Conservation (phyloP, 1,140 invertebrate genomes). For the Pseudomyrmex flavicornis region DNA sequence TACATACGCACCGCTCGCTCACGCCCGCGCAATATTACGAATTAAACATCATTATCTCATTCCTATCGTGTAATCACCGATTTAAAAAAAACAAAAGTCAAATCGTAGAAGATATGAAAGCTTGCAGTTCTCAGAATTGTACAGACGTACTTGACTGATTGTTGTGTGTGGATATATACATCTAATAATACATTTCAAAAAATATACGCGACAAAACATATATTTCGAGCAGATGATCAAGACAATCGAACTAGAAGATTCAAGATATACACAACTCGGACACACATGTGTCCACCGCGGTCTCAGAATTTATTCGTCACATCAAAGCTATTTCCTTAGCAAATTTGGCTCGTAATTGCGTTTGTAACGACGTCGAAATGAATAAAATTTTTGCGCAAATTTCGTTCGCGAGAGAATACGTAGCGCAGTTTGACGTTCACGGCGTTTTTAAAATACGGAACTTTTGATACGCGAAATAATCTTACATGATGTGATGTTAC, state of each 20-base stretch:
- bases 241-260: not conserved
- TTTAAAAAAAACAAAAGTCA: not conserved
- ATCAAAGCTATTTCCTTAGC: not conserved
- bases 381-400: not conserved
- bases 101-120: not conserved
- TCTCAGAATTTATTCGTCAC: not conserved
- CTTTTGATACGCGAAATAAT: conserved; percentile 14
- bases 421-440: not conserved
- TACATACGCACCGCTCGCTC: conserved; percentile 29
- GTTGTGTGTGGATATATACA: too few species aligned
- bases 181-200: not conserved
- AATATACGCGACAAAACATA: not conserved
- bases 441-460: conserved; percentile 22
- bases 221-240: not conserved
- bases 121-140: conserved; percentile 18
- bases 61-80: not conserved
- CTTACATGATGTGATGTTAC: too few species aligned
- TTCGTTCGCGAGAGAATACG: not conserved
- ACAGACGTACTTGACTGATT: too few species aligned
- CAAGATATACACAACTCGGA: not conserved
- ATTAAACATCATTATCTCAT: not conserved
- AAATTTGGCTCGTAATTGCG: conserved; percentile 1
- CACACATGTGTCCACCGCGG: not conserved
- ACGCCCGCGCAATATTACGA: not conserved
- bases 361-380: conserved; percentile 13